These are phyloP conservation scores for Leptopilina drosophilae DNA, from an alignment of 2,888 invertebrate species.

Conservation along the genomic window DNA sequence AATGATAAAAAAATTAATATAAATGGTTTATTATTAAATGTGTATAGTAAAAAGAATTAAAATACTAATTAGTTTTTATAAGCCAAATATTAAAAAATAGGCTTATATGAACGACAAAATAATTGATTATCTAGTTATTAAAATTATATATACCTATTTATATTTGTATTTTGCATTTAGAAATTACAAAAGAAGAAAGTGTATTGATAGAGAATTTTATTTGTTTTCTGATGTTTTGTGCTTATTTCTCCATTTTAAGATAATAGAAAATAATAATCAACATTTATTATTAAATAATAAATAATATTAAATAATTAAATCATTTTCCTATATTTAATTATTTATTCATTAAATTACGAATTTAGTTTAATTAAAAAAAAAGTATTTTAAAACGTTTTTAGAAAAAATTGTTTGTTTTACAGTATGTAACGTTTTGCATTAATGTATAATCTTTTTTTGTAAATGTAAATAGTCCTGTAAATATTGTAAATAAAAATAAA, in stretches of 20 bases:
- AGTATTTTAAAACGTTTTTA: not conserved
- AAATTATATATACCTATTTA: too few species aligned
- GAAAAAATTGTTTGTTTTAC: not conserved
- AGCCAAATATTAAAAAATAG: too few species aligned
- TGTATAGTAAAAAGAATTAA: too few species aligned
- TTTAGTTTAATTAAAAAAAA: not conserved
- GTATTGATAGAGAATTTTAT: not conserved
- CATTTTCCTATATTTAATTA: slow-evolving; percentile 16
- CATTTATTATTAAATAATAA: not conserved
- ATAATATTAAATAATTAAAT: not conserved
- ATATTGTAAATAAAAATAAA: slow-evolving; percentile 61
- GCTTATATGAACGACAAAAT: too few species aligned
- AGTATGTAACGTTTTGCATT: not conserved
- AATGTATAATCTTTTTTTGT: not conserved
- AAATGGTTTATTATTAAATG: too few species aligned
- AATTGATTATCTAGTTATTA: too few species aligned
- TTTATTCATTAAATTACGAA: not conserved
- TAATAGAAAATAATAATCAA: not conserved
- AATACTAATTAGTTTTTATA: too few species aligned
- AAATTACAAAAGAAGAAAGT: not conserved
- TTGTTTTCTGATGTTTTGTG: not conserved
- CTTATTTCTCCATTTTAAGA: not conserved
- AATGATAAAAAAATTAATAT: too few species aligned
- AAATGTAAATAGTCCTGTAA: slow-evolving; percentile 55
- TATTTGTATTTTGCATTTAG: too few species aligned